phyloP scores from a whole-genome alignment of 1,140 invertebrate genomes.

The Drosophila busckii region DNA sequence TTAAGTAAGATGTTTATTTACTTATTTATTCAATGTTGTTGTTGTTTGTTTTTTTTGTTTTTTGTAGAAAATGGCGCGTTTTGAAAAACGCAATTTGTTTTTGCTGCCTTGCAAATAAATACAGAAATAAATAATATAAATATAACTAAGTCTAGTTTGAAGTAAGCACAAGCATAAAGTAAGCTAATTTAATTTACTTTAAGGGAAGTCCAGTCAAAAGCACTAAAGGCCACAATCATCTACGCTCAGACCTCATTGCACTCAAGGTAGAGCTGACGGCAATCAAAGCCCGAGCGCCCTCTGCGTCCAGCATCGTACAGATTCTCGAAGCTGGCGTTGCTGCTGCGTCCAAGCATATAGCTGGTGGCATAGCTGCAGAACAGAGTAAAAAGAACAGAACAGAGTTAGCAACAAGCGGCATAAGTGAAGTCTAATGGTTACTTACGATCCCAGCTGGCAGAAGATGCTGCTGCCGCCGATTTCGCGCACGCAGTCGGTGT shows the following conservation, averaged over 20 bases:
- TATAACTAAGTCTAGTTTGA: conserved; percentile 61
- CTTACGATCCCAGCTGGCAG: conserved; percentile 96
- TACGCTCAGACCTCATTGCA: conserved; percentile 88
- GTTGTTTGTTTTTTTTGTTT: conserved; percentile 6
- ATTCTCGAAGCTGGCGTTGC: conserved; percentile 86
- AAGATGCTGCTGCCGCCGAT: conserved; percentile 91
- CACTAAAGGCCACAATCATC: conserved; percentile 19
- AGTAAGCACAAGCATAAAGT: conserved; percentile 57
- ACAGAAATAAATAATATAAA: conserved; percentile 73
- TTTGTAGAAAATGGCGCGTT: conserved; percentile 20
- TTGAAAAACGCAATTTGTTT: conserved; percentile 19
- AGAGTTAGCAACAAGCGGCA: not conserved
- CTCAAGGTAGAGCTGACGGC: conserved; percentile 88
- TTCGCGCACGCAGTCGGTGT: conserved; percentile 90
- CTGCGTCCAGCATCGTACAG: conserved; percentile 90
- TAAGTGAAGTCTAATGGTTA: conserved; percentile 37
- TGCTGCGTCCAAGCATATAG: conserved; percentile 88
- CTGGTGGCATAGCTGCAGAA: conserved; percentile 91
- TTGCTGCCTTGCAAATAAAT: conserved; percentile 47
- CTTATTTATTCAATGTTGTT: conserved; percentile 3
- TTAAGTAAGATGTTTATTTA: not conserved
- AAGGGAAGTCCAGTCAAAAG: conserved; percentile 50
- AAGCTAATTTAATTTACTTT: conserved; percentile 66
- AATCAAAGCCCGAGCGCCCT: conserved; percentile 90
- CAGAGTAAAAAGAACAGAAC: not conserved